Evolutionary conservation across 2,888 invertebrate species (phyloP).

Genomic region (Parapristionchus giblindavisi): DNA sequence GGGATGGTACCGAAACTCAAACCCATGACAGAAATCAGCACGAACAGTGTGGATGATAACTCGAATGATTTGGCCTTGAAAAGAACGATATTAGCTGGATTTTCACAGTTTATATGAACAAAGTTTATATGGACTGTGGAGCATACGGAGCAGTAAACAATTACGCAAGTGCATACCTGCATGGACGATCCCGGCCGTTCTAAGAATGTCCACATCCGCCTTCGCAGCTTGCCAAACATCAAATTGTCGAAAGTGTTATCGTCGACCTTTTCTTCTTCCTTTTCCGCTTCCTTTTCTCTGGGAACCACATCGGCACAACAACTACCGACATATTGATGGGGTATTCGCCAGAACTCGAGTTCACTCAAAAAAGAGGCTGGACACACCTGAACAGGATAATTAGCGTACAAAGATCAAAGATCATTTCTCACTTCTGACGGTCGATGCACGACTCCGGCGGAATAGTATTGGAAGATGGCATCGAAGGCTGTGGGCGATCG

Average conservation of each 20-base stretch:
- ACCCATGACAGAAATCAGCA: slow-evolving; percentile 68
- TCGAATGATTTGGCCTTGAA: slow-evolving; percentile 67
- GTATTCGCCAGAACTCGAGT: slow-evolving; percentile 68
- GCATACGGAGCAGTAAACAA: background rate
- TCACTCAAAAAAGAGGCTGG: slow-evolving; percentile 66
- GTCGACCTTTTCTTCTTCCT: slow-evolving; percentile 66
- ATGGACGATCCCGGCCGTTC: slow-evolving; percentile 58
- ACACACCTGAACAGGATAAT: slow-evolving; percentile 49
- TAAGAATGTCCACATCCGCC: slow-evolving; percentile 69
- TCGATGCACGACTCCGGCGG: slow-evolving; percentile 67
- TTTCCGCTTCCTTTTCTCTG: slow-evolving; percentile 59
- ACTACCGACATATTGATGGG: slow-evolving; percentile 62
- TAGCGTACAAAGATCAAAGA: background rate
- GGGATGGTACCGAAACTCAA: slow-evolving; percentile 68
- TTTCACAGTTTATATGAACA: too few relatives aligned
- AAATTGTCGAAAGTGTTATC: slow-evolving; percentile 69
- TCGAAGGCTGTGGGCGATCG: slow-evolving; percentile 66
- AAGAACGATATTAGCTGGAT: too few relatives aligned
- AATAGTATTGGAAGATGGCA: slow-evolving; percentile 64
- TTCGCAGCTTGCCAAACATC: slow-evolving; percentile 62
- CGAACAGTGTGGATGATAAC: slow-evolving; percentile 67
- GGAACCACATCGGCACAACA: slow-evolving; percentile 67
- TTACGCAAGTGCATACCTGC: slow-evolving; percentile 29
- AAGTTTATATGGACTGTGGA: background rate
- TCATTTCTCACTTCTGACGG: slow-evolving; percentile 59